Conservation (phyloP, 2,888 invertebrate genomes). For the Troglohyphantes excavatus region DNA sequence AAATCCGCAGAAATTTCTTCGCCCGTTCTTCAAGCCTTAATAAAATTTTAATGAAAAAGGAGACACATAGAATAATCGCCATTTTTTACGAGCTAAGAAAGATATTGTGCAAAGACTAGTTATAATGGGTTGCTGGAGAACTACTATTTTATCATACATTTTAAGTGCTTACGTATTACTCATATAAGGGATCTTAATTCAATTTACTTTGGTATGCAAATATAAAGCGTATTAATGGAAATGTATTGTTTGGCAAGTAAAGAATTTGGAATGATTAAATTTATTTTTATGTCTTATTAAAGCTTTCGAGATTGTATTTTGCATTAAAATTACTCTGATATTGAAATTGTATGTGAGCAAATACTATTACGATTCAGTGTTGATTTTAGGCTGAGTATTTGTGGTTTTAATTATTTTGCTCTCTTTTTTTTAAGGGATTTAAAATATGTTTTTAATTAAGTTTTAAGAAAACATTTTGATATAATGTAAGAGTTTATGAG, state of each 20-base stretch:
- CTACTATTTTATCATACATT: neutral
- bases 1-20: no score
- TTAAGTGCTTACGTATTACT: conserved; percentile 23
- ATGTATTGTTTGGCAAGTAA: conserved; percentile 15
- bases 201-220: conserved; percentile 26
- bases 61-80: neutral
- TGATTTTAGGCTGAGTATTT: no score
- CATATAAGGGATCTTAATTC: neutral
- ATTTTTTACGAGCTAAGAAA: no score
- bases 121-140: neutral
- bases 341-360: no score
- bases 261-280: conserved; percentile 23
- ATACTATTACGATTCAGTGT: no score
- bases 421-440: no score
- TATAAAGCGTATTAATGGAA: neutral
- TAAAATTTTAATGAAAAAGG: conserved; percentile 41
- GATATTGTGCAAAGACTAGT: no score
- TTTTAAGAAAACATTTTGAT: no score
- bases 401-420: no score
- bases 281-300: conserved; percentile 34
- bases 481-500: no score
- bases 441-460: no score
- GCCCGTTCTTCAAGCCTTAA: neutral
- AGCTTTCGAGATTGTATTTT: neutral
- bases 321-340: no score